These are phyloP conservation scores for Semicossyphus pulcher DNA, from an alignment of 2,113 vertebrate species.

Conservation along the genomic window DNA sequence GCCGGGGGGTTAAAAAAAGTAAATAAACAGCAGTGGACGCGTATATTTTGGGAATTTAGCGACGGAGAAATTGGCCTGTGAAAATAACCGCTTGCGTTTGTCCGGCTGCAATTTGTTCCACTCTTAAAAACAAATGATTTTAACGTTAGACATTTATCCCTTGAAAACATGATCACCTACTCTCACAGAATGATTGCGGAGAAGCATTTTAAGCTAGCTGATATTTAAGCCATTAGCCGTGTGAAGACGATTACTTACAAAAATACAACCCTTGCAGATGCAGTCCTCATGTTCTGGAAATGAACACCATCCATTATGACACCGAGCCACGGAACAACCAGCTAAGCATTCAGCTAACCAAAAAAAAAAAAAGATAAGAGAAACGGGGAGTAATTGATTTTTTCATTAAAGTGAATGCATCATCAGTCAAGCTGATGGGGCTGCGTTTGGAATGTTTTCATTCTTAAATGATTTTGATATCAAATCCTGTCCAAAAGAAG, in stretches of 20 bases:
- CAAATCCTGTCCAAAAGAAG: slow-evolving; percentile 23
- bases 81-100: slow-evolving; percentile 18
- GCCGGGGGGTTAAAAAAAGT: slow-evolving; percentile 24
- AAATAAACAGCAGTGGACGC: slow-evolving; percentile 2
- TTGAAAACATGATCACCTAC: slow-evolving; percentile 6
- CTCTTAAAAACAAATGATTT: slow-evolving; percentile 30
- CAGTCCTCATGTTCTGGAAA: slow-evolving; percentile 30
- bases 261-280: slow-evolving; percentile 9
- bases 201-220: not conserved
- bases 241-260: slow-evolving; percentile 20
- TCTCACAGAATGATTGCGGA: slow-evolving; percentile 3
- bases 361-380: not conserved
- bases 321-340: slow-evolving; percentile 7
- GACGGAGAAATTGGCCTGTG: not conserved
- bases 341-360: not conserved
- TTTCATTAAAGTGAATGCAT: slow-evolving; percentile 41
- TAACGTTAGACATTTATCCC: slow-evolving; percentile 1
- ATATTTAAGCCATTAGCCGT: slow-evolving; percentile 18
- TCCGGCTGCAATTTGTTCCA: not conserved
- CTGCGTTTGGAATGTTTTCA: slow-evolving; percentile 36
- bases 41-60: slow-evolving; percentile 22
- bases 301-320: slow-evolving; percentile 21
- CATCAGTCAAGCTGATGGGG: slow-evolving; percentile 49
- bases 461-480: slow-evolving; percentile 19
- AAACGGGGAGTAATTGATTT: slow-evolving; percentile 26